A percentile compares a stretch with the other conserved stretches of the same genome.
Evolutionary conservation across 2,888 invertebrate genomes (phyloP).

Genomic region (Drosophila mayaguana): DNA sequence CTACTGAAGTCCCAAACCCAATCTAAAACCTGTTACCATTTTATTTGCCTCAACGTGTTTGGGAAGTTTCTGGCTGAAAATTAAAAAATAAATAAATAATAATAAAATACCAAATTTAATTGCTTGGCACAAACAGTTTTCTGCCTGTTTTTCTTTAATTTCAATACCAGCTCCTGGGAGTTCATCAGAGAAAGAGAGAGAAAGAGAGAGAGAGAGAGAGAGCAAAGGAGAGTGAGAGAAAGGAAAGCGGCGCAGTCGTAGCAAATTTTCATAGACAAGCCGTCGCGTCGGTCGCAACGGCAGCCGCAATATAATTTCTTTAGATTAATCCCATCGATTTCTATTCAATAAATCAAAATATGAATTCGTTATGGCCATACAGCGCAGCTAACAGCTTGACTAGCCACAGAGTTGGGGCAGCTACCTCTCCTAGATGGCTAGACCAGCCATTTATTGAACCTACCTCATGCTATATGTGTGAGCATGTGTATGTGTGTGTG

Average conservation of each 20-base stretch:
- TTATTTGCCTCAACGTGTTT: conserved; percentile 33
- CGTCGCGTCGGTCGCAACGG: conserved; percentile 41
- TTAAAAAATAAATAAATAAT: conserved; percentile 4
- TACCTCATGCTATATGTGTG: conserved; percentile 12
- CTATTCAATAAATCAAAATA: conserved; percentile 83
- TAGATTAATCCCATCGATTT: conserved; percentile 82
- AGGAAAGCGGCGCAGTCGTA: conserved; percentile 23
- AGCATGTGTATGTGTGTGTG: conserved; percentile 30
- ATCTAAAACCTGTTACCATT: conserved; percentile 51
- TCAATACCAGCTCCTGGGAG: conserved; percentile 57
- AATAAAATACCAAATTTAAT: conserved; percentile 56
- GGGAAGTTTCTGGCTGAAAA: conserved; percentile 14
- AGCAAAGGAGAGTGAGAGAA: neutral
- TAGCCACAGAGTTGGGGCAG: conserved; percentile 41
- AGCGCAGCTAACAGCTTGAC: conserved; percentile 61
- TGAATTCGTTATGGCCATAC: conserved; percentile 80
- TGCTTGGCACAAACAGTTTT: conserved; percentile 70
- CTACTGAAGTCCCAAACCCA: conserved; percentile 1
- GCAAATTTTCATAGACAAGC: conserved; percentile 54
- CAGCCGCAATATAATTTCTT: conserved; percentile 70
- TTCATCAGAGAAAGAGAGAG: conserved; percentile 2
- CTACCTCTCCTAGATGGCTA: conserved; percentile 47
- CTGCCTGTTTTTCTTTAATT: conserved; percentile 69
- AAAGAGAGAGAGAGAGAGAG: conserved; percentile 2
- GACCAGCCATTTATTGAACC: conserved; percentile 24